Base-by-base conservation (phyloP, 2,888 invertebrate genomes). In the Ennomos fuscantarius region DNA sequence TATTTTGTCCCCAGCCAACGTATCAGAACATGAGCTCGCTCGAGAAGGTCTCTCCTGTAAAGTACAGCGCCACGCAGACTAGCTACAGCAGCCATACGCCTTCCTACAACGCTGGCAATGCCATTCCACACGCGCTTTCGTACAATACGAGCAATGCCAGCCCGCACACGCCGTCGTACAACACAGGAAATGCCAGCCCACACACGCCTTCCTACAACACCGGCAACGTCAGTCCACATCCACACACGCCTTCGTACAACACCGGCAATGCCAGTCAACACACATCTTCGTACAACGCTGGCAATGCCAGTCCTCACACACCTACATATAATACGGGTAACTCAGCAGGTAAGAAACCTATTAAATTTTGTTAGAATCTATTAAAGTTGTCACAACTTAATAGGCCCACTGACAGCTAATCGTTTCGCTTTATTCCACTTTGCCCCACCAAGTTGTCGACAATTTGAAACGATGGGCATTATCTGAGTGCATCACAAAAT, bases 11-110 rank as follows among this genome's bases (percentile, higher is more conserved):
- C 49, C 91, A 95, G 95, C 95, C 95, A 8, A 94, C 95, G 15
- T 95, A 95, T 78, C 95, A 95, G 74, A 94, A 94, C 79, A 88
- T 90, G 48, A 79, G 82, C 42, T 74, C 83, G 1, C 69, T 88
- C 53, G 89, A 94, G 68, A 93, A 93, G 71, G 86, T 89, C 41
- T 84, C 68, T 0, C 93, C 93, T 92, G 93, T 62, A 84, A 88
- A 60, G 87, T 67, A 66, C 33, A 78, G 68, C 69, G 82, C 72
- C 50, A 68, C 74, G 73, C 67, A 65, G 9, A 78, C 69, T 60
- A 83, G 83, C 58, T 71, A 68, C 65, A 35, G 40, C 15, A 31
- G 37, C 8, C 52, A 40, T 24, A 39, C 52, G 9, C 34, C 45
- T 32, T 80, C 82, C 68, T 73, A 69, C 47, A 70, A 53, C 45